Percentiles rank a stretch among this genome's conserved stretches.
Evolutionary conservation across 1,140 invertebrate genomes (phyloP).

Genomic region (Heliothis subflexa): DNA sequence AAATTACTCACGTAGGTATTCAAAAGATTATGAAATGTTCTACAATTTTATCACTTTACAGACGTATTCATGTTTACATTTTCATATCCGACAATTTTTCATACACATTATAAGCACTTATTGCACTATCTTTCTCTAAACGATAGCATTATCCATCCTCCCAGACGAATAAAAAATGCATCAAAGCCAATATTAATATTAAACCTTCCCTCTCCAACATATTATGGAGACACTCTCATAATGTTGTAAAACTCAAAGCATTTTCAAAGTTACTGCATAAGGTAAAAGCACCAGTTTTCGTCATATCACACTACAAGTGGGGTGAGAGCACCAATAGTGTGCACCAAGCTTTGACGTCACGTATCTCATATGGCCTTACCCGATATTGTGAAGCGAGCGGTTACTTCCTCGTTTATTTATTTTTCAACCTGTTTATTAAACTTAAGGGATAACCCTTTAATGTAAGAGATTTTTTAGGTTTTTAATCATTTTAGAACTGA

Average conservation of each 20-base stretch:
- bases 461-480: not conserved
- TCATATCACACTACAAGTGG: slow-evolving; percentile 42
- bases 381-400: slow-evolving; percentile 37
- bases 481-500: too few species aligned
- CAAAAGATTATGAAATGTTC: too few species aligned
- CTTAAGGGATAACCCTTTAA: not conserved
- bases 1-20: too few species aligned
- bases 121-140: not conserved
- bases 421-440: slow-evolving; percentile 26
- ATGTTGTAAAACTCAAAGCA: slow-evolving; percentile 28
- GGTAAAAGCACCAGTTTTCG: slow-evolving; percentile 26
- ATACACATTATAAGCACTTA: too few species aligned
- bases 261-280: slow-evolving; percentile 13
- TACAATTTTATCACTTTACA: too few species aligned
- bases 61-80: too few species aligned
- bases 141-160: not conserved
- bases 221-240: not conserved
- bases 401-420: slow-evolving; percentile 42
- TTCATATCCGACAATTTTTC: too few species aligned
- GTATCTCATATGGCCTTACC: slow-evolving; percentile 46
- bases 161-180: not conserved
- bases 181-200: too few species aligned
- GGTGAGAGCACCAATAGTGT: slow-evolving; percentile 37
- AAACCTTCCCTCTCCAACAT: not conserved
- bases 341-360: slow-evolving; percentile 45